phyloP scores from a whole-genome alignment of 2,797 vertebrate species.

The Hozukius guyotensis region DNA sequence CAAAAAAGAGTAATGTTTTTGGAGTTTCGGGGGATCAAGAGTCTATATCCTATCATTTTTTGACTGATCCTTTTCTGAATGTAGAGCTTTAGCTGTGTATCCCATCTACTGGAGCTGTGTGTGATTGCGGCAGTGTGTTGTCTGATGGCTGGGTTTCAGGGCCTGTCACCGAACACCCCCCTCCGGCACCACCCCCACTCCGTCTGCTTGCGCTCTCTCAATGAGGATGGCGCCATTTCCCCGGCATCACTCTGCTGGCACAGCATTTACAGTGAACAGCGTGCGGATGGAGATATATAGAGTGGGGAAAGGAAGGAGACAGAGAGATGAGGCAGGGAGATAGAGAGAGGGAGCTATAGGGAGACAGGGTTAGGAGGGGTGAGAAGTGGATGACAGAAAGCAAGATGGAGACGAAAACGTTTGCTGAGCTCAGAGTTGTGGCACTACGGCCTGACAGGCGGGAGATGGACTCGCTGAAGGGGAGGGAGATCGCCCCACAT shows the following conservation, averaged over 20 bases:
- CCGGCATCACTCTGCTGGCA: conserved; percentile 69
- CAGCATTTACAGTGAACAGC: conserved; percentile 70
- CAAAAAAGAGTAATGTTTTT: conserved; percentile 42
- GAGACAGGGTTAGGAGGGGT: conserved; percentile 50
- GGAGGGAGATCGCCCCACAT: conserved; percentile 36
- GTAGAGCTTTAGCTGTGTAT: conserved; percentile 46
- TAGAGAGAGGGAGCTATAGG: conserved; percentile 51
- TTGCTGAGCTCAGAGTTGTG: conserved; percentile 73
- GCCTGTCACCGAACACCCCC: conserved; percentile 53
- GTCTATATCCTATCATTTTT: conserved; percentile 39
- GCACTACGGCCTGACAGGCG: conserved; percentile 47
- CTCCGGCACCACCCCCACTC: conserved; percentile 56
- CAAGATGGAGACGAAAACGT: conserved; percentile 71
- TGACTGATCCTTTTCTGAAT: conserved; percentile 49
- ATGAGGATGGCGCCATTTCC: conserved; percentile 68
- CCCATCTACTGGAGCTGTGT: conserved; percentile 42
- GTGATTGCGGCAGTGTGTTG: conserved; percentile 61
- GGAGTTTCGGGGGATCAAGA: conserved; percentile 27
- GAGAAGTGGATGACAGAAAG: conserved; percentile 67
- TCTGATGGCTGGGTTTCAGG: conserved; percentile 72
- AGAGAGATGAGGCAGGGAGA: conserved; percentile 64
- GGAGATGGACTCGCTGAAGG: conserved; percentile 48
- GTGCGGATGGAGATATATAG: conserved; percentile 68
- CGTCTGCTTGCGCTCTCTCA: conserved; percentile 62
- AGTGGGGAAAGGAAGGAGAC: conserved; percentile 55